Conservation (phyloP, 2,797 vertebrate genomes). For the Lepidocolaptes lacrymiger region DNA sequence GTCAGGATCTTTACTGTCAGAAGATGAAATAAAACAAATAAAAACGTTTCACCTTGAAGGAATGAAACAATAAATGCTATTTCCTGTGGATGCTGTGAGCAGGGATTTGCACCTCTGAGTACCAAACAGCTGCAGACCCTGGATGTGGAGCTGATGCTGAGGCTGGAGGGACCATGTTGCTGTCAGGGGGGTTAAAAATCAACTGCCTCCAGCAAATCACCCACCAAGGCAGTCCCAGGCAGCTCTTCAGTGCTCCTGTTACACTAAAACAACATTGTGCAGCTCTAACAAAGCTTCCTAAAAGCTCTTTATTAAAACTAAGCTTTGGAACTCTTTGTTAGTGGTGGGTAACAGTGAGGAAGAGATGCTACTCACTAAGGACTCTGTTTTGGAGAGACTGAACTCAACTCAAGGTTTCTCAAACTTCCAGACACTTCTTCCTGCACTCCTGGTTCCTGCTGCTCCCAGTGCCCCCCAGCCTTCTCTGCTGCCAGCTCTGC, state of each 20-base stretch:
- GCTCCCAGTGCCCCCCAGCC: neutral
- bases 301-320: neutral
- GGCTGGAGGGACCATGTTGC: neutral
- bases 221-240: neutral
- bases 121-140: neutral
- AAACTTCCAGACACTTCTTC: neutral
- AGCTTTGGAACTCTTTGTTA: neutral
- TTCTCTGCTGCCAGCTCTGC: neutral
- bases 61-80: neutral
- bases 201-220: neutral
- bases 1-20: neutral
- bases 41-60: neutral
- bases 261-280: neutral
- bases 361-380: constrained; percentile 12
- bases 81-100: neutral
- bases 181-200: neutral
- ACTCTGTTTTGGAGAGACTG: neutral
- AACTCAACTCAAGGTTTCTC: neutral
- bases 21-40: neutral
- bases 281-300: neutral
- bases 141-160: neutral
- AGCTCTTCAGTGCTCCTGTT: neutral
- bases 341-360: neutral
- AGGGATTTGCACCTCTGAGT: neutral
- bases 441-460: neutral